A percentile compares a stretch with the other conserved stretches of the same genome.
Evolutionary conservation across 1,140 invertebrate genomes (phyloP).

Genomic region (Trichogramma pretiosum): DNA sequence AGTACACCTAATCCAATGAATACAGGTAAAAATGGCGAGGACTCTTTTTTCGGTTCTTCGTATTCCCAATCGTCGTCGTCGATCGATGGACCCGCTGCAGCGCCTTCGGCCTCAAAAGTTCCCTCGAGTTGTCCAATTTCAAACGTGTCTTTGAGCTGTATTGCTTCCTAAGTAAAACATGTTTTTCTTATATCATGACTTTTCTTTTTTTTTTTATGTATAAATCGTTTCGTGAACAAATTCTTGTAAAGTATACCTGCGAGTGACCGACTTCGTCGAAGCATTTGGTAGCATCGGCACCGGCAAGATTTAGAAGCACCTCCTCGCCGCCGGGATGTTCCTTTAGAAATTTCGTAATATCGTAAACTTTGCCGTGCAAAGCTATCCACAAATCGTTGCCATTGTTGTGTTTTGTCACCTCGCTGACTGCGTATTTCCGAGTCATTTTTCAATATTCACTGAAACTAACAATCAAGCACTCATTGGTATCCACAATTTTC

Average conservation of each 20-base stretch:
- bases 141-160: constrained; percentile 59
- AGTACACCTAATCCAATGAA: constrained; percentile 17
- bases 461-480: too few species aligned
- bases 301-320: constrained; percentile 66
- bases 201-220: background rate
- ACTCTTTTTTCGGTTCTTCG: constrained; percentile 22
- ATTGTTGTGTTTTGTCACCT: constrained; percentile 40
- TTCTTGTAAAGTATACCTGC: constrained; percentile 6
- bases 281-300: constrained; percentile 61
- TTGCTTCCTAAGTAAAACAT: constrained; percentile 49
- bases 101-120: background rate
- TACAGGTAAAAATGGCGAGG: constrained; percentile 8
- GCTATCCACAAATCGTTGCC: constrained; percentile 43
- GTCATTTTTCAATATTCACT: constrained; percentile 21
- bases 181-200: background rate
- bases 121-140: constrained; percentile 55
- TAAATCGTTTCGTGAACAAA: background rate
- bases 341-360: constrained; percentile 47
- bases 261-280: constrained; percentile 81
- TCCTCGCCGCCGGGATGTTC: constrained; percentile 81
- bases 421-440: constrained; percentile 40
- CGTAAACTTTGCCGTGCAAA: constrained; percentile 49
- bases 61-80: constrained; percentile 33
- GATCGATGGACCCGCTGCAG: background rate
- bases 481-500: too few species aligned